A percentile compares a stretch with the other conserved stretches of the same genome.
phyloP scores from a whole-genome alignment of 2,113 vertebrate genomes.

The Paramormyrops kingsleyae region DNA sequence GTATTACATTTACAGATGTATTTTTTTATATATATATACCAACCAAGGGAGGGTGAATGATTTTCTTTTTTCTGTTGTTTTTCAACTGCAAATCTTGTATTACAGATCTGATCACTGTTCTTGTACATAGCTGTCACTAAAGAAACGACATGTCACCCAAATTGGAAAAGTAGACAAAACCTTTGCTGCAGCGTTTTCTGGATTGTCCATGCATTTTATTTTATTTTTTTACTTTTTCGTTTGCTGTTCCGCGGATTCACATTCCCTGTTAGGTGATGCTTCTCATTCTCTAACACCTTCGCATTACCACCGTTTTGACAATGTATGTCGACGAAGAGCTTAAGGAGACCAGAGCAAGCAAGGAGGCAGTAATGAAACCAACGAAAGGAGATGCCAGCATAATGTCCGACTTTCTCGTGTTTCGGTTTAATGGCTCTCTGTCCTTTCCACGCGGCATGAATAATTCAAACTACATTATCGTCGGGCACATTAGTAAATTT shows the following conservation, averaged over 20 bases:
- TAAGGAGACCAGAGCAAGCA: not conserved
- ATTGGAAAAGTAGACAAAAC: constrained; percentile 15
- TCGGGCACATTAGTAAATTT: not conserved
- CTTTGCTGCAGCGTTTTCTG: not conserved
- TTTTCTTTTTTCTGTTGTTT: constrained; percentile 53
- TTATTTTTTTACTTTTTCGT: not conserved
- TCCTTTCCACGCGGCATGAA: not conserved
- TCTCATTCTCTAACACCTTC: not conserved
- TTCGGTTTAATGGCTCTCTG: not conserved
- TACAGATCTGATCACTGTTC: constrained; percentile 61
- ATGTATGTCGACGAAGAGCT: not conserved
- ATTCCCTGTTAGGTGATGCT: not conserved
- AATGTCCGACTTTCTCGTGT: not conserved
- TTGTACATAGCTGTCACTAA: constrained; percentile 61
- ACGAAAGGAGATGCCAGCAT: not conserved
- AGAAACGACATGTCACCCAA: constrained; percentile 19
- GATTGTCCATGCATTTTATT: not conserved
- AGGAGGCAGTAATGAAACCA: not conserved
- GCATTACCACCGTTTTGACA: not conserved
- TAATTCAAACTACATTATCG: not conserved
- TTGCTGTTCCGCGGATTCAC: constrained; percentile 17
- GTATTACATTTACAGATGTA: constrained; percentile 65
- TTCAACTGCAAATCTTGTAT: constrained; percentile 57
- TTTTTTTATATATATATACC: constrained; percentile 48
- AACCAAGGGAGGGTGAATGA: constrained; percentile 56